A percentile compares a stretch with the other conserved stretches of the same genome.
These are phyloP conservation scores for Caenorhabditis inopinata DNA, from an alignment of 1,140 invertebrate species.

Conservation along the genomic window DNA sequence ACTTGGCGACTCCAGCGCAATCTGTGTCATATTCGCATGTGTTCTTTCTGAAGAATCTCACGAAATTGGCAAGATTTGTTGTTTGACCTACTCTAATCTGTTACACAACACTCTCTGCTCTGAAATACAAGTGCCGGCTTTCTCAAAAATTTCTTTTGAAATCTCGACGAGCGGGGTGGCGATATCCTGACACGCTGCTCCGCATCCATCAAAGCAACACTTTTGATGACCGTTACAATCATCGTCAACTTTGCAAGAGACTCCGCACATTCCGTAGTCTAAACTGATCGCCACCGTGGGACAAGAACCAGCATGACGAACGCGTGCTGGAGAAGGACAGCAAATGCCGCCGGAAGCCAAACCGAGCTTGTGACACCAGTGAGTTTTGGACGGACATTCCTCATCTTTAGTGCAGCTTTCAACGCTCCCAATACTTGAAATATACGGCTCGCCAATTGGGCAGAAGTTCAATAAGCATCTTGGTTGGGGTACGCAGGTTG, in stretches of 20 bases:
- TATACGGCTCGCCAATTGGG: constrained; percentile 29
- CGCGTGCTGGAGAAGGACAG: constrained; percentile 19
- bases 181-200: constrained; percentile 40
- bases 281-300: constrained; percentile 37
- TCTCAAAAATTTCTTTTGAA: background rate
- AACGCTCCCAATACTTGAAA: constrained; percentile 31
- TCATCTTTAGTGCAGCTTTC: constrained; percentile 32
- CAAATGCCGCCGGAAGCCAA: constrained; percentile 37
- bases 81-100: constrained; percentile 1
- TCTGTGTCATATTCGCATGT: constrained; percentile 52
- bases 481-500: constrained; percentile 54
- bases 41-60: constrained; percentile 23
- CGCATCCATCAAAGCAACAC: constrained; percentile 59
- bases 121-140: constrained; percentile 7
- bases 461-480: constrained; percentile 57
- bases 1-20: constrained; percentile 55
- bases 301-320: constrained; percentile 44
- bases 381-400: constrained; percentile 53
- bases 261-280: constrained; percentile 37
- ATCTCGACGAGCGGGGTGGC: constrained; percentile 10
- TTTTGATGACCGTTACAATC: constrained; percentile 50
- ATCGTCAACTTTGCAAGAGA: constrained; percentile 51
- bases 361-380: constrained; percentile 52
- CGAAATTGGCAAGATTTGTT: background rate
- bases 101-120: background rate